Evolutionary conservation across 2,113 vertebrate genomes (phyloP).

Genomic region (Siniperca chuatsi): DNA sequence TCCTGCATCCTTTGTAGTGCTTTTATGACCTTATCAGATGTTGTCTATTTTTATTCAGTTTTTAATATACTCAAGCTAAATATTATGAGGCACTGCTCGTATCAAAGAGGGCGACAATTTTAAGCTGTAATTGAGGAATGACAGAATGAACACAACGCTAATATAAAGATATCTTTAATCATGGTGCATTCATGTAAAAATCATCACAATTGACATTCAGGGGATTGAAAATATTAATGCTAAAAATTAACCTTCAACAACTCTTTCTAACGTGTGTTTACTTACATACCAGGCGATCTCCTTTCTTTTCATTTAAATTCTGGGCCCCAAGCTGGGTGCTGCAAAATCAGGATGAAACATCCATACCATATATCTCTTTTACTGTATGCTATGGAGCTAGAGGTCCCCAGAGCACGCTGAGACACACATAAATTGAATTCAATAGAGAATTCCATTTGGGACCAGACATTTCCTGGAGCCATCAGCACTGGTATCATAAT

Average conservation of each 20-base stretch:
- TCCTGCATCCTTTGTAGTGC: neutral
- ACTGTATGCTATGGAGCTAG: constrained; percentile 43
- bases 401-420: constrained; percentile 49
- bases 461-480: constrained; percentile 68
- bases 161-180: neutral
- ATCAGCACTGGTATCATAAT: constrained; percentile 55
- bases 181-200: neutral
- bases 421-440: constrained; percentile 65
- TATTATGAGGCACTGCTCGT: neutral
- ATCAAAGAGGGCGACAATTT: neutral
- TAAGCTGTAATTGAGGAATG: neutral
- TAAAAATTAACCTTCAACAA: neutral
- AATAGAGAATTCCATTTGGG: constrained; percentile 65
- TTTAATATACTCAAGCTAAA: neutral
- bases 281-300: neutral
- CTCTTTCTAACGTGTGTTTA: neutral
- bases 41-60: neutral
- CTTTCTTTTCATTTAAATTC: constrained; percentile 27
- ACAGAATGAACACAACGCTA: neutral
- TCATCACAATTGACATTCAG: neutral
- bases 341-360: constrained; percentile 56
- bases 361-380: constrained; percentile 45
- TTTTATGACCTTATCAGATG: constrained; percentile 13
- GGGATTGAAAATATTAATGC: neutral
- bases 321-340: constrained; percentile 3